Evolutionary conservation across 2,888 invertebrate genomes (phyloP), one percentile per base, ranked within the genome.

Genomic region (Oxytorus armatus): DNA sequence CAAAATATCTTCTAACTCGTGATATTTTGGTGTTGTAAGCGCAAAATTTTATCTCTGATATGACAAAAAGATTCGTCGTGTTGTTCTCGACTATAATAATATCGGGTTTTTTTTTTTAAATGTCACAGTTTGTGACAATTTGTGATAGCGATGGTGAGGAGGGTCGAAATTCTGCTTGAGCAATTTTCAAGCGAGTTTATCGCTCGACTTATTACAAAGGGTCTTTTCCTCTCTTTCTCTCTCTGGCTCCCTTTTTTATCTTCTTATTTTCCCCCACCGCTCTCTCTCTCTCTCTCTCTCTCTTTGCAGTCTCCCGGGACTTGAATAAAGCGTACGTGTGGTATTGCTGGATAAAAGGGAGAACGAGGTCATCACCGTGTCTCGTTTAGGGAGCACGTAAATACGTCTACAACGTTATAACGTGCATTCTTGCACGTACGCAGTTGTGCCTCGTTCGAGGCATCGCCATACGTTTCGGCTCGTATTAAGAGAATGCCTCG

Each of bases 351-450:
- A 10, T 21, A 29, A 14, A 76, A 53, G 72, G 66, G 63, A 68
- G 55, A 47, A 68, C 72, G 66, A 76, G 79, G 79, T 61, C 69
- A 33, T 16, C 53, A 23, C 29, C 39, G 77, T 39, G 42, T 63
- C 10, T 63, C 10, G 55, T 77, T 77, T 73, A 63, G 61, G 73
- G 53, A 68, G 49, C 73, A 39, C 53, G 68, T 53, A 61, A 47
- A 59, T 73, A 59, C 18, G 42, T 21, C n/a, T 57, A 4, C 33
- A n/a, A 23, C 25, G 29, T 8, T 33, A 3, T n/a, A 47, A 10
- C 77, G 69, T 81, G 81, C 70, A 65, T 69, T 78, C 63, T 14
- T 49, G 66, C 80, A 80, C 80, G 80, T 80, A 80, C 63, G 80
- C 80, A 53, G 8, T 61, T 42, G 44, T 18, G 55, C 51, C 33